These are phyloP conservation scores for Corvus cornix DNA, from an alignment of 2,113 vertebrate species.

Conservation along the genomic window DNA sequence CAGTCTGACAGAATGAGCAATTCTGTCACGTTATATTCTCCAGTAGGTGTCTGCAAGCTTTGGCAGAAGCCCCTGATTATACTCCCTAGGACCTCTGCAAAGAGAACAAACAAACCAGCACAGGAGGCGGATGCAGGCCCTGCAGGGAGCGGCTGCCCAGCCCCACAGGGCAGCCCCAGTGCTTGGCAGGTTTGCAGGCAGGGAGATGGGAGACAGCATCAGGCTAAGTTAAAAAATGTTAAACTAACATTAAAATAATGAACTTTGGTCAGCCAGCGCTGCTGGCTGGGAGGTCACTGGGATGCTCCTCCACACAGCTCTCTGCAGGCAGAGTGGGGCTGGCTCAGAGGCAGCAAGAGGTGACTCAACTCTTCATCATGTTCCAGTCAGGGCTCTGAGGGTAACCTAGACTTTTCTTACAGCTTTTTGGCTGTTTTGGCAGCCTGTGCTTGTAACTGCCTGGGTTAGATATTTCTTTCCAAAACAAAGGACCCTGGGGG, in stretches of 20 bases:
- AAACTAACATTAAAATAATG: background rate
- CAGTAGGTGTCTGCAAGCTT: background rate
- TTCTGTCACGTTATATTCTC: background rate
- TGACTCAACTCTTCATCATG: accelerated
- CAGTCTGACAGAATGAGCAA: background rate
- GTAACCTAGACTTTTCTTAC: background rate
- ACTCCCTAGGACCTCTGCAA: background rate
- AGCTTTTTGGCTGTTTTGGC: background rate
- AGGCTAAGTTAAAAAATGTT: background rate
- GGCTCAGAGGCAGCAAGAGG: background rate
- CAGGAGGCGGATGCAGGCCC: background rate
- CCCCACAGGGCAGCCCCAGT: background rate
- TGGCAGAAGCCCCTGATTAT: background rate
- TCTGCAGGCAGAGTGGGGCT: background rate
- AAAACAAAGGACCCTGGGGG: background rate
- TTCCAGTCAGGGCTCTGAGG: background rate
- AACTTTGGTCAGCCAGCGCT: accelerated
- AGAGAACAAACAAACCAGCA: background rate
- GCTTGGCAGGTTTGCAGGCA: accelerated
- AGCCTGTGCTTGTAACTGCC: background rate
- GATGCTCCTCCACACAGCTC: background rate
- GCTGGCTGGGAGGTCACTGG: background rate
- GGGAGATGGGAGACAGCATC: background rate
- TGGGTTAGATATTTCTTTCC: background rate
- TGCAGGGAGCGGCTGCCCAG: background rate